Percentiles rank a stretch among this genome's conserved stretches.
These are phyloP conservation scores for Lochmaea crataegi DNA, from an alignment of 2,888 invertebrate genomes.

Conservation along the genomic window DNA sequence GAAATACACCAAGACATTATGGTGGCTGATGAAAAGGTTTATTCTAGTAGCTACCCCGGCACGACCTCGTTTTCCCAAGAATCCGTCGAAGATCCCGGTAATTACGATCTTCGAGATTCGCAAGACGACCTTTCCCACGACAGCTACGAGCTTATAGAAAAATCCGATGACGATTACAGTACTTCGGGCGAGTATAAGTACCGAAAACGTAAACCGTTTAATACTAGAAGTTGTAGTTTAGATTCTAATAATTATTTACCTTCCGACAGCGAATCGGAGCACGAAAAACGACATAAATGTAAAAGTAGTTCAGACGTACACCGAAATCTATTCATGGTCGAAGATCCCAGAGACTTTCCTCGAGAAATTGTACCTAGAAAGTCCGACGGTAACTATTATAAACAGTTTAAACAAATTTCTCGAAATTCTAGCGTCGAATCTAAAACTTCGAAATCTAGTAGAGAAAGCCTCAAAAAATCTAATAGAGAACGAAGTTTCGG, in stretches of 20 bases:
- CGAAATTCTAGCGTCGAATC: conserved; percentile 74
- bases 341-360: conserved; percentile 80
- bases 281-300: conserved; percentile 70
- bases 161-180: conserved; percentile 75
- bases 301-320: conserved; percentile 77
- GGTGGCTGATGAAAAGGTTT: conserved; percentile 77
- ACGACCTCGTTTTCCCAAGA: conserved; percentile 75
- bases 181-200: conserved; percentile 61
- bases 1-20: conserved; percentile 77
- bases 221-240: conserved; percentile 75
- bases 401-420: conserved; percentile 75
- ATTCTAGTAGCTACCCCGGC: conserved; percentile 89
- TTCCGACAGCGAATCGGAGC: conserved; percentile 78
- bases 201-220: conserved; percentile 58
- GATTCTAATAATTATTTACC: conserved; percentile 82
- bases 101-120: conserved; percentile 75
- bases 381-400: conserved; percentile 80
- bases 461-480: conserved; percentile 65
- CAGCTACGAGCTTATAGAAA: conserved; percentile 86
- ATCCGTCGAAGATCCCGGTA: conserved; percentile 74
- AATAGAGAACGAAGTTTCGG: conserved; percentile 65
- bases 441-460: conserved; percentile 74
- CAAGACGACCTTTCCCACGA: conserved; percentile 91
- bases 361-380: conserved; percentile 78
- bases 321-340: conserved; percentile 81